phyloP scores from a whole-genome alignment of 2,797 vertebrate genomes.

The Chromobotia macracanthus region DNA sequence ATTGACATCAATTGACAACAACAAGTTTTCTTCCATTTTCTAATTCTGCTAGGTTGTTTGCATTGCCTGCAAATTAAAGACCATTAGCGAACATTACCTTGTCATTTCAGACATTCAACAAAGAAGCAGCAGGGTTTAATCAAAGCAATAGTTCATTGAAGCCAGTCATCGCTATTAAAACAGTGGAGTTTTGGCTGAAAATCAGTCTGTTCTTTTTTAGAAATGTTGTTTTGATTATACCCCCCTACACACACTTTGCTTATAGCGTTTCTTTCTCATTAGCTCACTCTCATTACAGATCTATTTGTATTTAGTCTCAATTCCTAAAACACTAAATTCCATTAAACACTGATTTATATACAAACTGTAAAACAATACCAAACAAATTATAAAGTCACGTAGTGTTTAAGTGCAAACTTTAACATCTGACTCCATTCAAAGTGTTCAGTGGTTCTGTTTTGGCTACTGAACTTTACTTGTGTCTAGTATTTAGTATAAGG shows the following conservation, averaged over 20 bases:
- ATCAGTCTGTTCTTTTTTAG: conserved; percentile 11
- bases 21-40: not conserved
- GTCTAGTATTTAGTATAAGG: conserved; percentile 15
- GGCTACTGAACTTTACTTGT: conserved; percentile 18
- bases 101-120: conserved; percentile 16
- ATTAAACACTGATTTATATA: conserved; percentile 23
- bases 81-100: conserved; percentile 6
- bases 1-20: conserved; percentile 7
- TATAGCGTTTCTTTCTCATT: conserved; percentile 29
- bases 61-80: not conserved
- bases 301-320: conserved; percentile 4
- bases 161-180: conserved; percentile 40
- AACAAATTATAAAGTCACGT: not conserved
- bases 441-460: conserved; percentile 1
- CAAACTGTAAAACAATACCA: not conserved
- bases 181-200: conserved; percentile 30
- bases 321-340: conserved; percentile 1
- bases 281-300: conserved; percentile 3
- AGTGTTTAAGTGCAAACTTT: not conserved
- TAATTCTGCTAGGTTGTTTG: not conserved
- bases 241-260: conserved; percentile 16
- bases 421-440: conserved; percentile 18
- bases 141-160: conserved; percentile 27
- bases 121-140: conserved; percentile 36
- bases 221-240: conserved; percentile 41